phyloP scores from a whole-genome alignment of 2,113 vertebrate species.

The Nothobranchius furzeri region DNA sequence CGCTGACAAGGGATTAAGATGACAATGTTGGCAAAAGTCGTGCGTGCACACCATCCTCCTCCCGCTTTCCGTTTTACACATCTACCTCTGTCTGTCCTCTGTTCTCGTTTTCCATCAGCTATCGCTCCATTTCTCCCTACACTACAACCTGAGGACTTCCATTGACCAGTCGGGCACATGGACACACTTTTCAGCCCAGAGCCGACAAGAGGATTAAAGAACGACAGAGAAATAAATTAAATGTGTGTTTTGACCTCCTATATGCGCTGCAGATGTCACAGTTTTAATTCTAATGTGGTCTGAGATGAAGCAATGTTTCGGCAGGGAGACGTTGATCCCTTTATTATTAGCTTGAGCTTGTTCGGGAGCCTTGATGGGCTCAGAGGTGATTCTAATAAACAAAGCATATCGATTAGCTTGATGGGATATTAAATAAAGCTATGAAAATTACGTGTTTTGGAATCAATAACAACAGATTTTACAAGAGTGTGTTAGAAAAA shows the following conservation, averaged over 20 bases:
- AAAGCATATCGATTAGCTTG: slow-evolving; percentile 52
- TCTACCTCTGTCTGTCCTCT: slow-evolving; percentile 33
- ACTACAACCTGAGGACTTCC: slow-evolving; percentile 33
- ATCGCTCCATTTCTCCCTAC: background rate
- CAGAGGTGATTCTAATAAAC: slow-evolving; percentile 26
- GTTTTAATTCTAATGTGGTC: slow-evolving; percentile 35
- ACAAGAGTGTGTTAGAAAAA: background rate
- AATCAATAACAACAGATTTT: slow-evolving; percentile 8
- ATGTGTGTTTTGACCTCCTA: slow-evolving; percentile 68
- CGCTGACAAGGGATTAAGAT: slow-evolving; percentile 58
- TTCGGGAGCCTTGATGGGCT: slow-evolving; percentile 23
- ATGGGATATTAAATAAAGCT: slow-evolving; percentile 35
- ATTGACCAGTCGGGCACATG: slow-evolving; percentile 43
- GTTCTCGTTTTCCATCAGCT: slow-evolving; percentile 9
- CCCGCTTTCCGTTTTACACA: slow-evolving; percentile 14
- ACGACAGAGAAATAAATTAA: slow-evolving; percentile 71
- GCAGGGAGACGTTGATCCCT: slow-evolving; percentile 40
- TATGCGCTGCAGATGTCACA: slow-evolving; percentile 22
- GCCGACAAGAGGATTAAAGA: slow-evolving; percentile 68
- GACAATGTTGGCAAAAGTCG: slow-evolving; percentile 47
- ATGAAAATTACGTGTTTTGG: slow-evolving; percentile 16
- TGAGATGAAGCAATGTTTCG: slow-evolving; percentile 54
- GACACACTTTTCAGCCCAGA: slow-evolving; percentile 21
- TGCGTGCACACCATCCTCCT: slow-evolving; percentile 4
- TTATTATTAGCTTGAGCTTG: slow-evolving; percentile 44